Base-by-base conservation (phyloP, 2,113 vertebrate genomes). In the Tachysurus fulvidraco region DNA sequence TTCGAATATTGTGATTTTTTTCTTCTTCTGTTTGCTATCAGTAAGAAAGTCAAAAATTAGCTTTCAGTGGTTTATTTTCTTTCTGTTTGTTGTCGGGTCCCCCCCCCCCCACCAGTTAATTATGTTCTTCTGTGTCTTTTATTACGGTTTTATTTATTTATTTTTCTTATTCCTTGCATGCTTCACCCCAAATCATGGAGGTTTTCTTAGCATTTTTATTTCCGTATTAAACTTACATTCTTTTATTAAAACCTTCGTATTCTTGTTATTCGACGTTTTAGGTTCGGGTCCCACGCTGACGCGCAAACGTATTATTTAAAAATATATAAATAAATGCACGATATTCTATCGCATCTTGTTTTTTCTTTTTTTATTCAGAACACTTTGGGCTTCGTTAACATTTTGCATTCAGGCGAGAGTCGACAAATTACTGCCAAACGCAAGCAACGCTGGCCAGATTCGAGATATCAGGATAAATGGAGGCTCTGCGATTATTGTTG, bases 401-500 rank as follows among this genome's bases (percentile, higher is more conserved):
- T 57, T 36, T 73, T 17, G 19, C 23, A 84, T 36, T 57, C 17
- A 25, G 5, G 41, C 12, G 28, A 12, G 23, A 64, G 69, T 76
- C 60, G 36, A 64, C 25, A 65, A 65, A 78, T 85, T 54, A 36
- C n/a, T 25, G n/a, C 16, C 46, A 17, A 41, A 36, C 69, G 4
- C 4, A 25, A 21, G 28, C 46, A 44, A 17, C 41, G 11, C 23
- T 57, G 50, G 74, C 46, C 76, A 64, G 50, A 79, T 50, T 28
- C 62, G 57, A 13, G 12, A 23, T 17, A 25, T 30, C n/a, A 23
- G 50, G 76, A 62, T 41, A 65, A 85, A 52, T 62, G 19, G 28
- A 67, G 76, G 30, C 73, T 85, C 62, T 44, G 76, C 44, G 12
- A 67, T 67, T 67, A 65, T 36, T 85, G 41, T 60, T 25, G 44